These are phyloP conservation scores for Philaethria dido DNA, from an alignment of 2,888 invertebrate genomes.

Conservation along the genomic window DNA sequence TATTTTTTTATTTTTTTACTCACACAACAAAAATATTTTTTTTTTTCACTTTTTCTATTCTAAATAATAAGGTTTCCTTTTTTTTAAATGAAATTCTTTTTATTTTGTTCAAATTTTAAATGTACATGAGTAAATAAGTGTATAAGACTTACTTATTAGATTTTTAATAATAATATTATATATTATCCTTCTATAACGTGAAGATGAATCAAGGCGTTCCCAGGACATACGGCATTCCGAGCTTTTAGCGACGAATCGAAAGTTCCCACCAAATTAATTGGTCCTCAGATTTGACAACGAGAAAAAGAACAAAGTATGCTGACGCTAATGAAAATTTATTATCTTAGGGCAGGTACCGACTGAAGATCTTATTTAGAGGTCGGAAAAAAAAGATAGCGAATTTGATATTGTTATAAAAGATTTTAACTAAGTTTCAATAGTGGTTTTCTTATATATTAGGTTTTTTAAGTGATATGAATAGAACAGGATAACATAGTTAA, in stretches of 20 bases:
- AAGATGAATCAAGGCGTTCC: constrained; percentile 47
- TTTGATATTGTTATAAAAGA: constrained; percentile 38
- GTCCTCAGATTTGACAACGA: constrained; percentile 55
- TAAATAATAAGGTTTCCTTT: too few species aligned
- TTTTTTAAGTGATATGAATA: neutral
- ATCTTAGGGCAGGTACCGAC: constrained; percentile 38
- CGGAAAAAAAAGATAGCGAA: constrained; percentile 32
- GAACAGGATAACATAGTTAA: too few species aligned
- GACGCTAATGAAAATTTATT: constrained; percentile 62
- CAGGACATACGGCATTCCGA: constrained; percentile 52
- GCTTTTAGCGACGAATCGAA: constrained; percentile 61
- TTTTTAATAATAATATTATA: neutral
- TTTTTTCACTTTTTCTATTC: too few species aligned
- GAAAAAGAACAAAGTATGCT: constrained; percentile 54
- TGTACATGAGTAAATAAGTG: neutral
- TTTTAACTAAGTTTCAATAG: neutral
- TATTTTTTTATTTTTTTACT: too few species aligned
- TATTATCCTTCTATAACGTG: neutral
- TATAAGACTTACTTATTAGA: too few species aligned
- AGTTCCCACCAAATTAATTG: constrained; percentile 61
- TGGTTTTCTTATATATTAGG: neutral
- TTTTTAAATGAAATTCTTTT: too few species aligned
- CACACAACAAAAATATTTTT: too few species aligned
- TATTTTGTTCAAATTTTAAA: too few species aligned
- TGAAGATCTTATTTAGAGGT: constrained; percentile 40